Conservation (phyloP, 2,113 vertebrate genomes). For the Martes martes region DNA sequence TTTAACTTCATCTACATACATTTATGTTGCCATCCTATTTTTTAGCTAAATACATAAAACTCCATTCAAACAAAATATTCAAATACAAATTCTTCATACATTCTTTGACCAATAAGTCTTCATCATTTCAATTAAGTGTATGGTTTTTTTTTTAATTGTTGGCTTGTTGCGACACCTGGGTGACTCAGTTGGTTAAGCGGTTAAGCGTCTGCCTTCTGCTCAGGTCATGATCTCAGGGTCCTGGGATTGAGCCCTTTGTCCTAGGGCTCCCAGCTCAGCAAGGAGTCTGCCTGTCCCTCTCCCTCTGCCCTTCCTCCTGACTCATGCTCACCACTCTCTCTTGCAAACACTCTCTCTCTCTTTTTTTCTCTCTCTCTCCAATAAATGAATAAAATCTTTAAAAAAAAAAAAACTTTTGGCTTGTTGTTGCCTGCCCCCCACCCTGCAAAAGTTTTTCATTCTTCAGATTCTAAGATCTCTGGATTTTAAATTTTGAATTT, state of each 20-base stretch:
- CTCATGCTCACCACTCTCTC: neutral
- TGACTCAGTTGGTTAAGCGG: neutral
- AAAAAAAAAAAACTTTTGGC: neutral
- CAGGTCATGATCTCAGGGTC: neutral
- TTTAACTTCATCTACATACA: neutral
- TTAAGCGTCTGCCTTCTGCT: neutral
- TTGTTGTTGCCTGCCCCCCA: neutral
- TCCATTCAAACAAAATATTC: neutral
- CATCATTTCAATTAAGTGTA: neutral
- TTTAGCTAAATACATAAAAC: neutral
- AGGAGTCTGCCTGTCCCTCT: neutral
- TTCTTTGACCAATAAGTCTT: neutral
- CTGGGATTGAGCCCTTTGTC: neutral
- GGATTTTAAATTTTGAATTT: neutral
- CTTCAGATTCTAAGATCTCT: neutral
- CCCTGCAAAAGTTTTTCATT: neutral
- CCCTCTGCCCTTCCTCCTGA: neutral
- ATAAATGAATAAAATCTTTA: neutral
- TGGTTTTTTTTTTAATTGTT: neutral
- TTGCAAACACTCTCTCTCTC: neutral
- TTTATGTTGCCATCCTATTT: neutral
- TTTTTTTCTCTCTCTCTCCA: neutral
- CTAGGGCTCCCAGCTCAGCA: neutral
- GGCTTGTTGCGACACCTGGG: neutral
- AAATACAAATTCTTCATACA: neutral